These are phyloP conservation scores for Troides helena DNA, from an alignment of 2,888 invertebrate genomes.

Conservation along the genomic window DNA sequence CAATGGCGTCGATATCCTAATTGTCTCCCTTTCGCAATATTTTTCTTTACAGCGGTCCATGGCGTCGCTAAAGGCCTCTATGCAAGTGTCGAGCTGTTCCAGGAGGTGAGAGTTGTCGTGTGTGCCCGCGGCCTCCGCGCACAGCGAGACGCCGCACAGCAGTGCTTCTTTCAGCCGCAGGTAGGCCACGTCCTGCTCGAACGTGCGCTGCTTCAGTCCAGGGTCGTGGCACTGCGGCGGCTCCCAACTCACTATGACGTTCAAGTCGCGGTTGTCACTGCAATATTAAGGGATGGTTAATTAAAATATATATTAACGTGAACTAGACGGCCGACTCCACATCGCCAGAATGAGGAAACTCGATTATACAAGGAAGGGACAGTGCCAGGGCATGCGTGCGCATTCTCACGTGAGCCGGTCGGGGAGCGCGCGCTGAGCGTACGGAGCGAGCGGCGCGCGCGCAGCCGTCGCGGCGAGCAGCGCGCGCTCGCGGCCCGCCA, in stretches of 20 bases:
- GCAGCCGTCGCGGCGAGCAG: constrained; percentile 82
- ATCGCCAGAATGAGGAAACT: too few relatives aligned
- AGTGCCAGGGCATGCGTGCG: background rate
- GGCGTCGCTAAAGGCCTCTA: constrained; percentile 57
- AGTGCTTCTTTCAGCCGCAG: constrained; percentile 63
- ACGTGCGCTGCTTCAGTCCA: constrained; percentile 53
- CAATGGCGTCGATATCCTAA: constrained; percentile 58
- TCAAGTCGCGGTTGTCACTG: constrained; percentile 89
- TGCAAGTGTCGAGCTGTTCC: constrained; percentile 48
- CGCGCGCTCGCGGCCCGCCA: constrained; percentile 84
- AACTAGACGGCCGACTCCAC: too few relatives aligned
- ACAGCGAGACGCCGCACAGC: constrained; percentile 59
- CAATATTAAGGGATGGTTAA: constrained; percentile 27
- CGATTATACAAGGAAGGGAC: too few relatives aligned
- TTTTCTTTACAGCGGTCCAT: constrained; percentile 54
- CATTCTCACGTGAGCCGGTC: constrained; percentile 37
- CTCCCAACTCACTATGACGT: constrained; percentile 86
- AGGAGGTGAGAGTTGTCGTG: constrained; percentile 50
- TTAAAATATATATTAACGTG: too few relatives aligned
- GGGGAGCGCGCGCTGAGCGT: constrained; percentile 42
- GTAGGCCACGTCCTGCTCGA: constrained; percentile 62
- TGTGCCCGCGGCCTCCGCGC: constrained; percentile 54
- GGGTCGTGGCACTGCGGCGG: constrained; percentile 72
- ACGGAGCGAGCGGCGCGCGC: constrained; percentile 40
- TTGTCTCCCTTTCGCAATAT: constrained; percentile 50